phyloP scores from a whole-genome alignment of 2,888 invertebrate species.

The Metalampra italica region DNA sequence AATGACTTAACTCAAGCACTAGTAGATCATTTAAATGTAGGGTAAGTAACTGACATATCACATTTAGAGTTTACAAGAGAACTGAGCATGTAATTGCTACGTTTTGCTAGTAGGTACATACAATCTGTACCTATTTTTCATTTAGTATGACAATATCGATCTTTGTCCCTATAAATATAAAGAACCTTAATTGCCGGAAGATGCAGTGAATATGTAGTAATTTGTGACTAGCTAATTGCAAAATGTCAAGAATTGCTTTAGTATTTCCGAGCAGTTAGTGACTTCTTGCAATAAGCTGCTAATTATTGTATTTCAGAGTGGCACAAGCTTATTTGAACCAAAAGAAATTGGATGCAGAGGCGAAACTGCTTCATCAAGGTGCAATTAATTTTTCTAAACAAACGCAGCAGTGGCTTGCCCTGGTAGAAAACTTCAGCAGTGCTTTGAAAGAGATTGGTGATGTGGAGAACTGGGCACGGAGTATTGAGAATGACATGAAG shows the following conservation, averaged over 20 bases:
- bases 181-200: background rate
- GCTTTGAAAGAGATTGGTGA: conserved; percentile 97
- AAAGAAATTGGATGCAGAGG: conserved; percentile 97
- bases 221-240: too few relatives aligned
- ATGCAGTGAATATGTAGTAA: too few relatives aligned
- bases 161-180: background rate
- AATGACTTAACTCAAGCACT: conserved; percentile 95
- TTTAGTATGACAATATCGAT: too few relatives aligned
- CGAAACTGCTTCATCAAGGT: conserved; percentile 95
- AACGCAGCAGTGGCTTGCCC: conserved; percentile 96
- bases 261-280: too few relatives aligned
- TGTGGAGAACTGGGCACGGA: conserved; percentile 98
- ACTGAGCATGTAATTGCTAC: too few relatives aligned
- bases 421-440: conserved; percentile 92
- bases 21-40: conserved; percentile 98
- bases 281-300: too few relatives aligned
- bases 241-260: too few relatives aligned
- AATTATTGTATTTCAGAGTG: conserved; percentile 80
- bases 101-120: too few relatives aligned
- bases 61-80: too few relatives aligned
- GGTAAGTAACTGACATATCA: too few relatives aligned
- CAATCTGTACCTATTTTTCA: too few relatives aligned
- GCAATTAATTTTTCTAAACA: conserved; percentile 97
- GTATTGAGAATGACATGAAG: conserved; percentile 97
- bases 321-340: conserved; percentile 99